A percentile compares a stretch with the other conserved stretches of the same genome.
Evolutionary conservation across 2,113 vertebrate genomes (phyloP).

Genomic region (Caranx melampygus): DNA sequence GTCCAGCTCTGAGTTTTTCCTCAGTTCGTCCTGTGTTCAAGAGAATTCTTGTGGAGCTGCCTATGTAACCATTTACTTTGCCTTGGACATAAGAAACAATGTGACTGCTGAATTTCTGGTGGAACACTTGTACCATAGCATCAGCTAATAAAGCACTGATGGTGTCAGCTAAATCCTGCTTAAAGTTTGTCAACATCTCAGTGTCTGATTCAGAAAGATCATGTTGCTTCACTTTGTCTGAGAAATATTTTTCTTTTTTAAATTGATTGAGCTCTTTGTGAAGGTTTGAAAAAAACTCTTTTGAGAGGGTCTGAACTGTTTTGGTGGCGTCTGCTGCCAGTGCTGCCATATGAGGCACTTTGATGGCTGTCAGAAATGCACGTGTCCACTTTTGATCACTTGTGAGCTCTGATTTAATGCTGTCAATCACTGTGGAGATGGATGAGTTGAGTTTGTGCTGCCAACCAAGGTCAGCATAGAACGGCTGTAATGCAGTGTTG

Average conservation of each 20-base stretch:
- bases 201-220: not conserved
- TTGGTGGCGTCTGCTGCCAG: not conserved
- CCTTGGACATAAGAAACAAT: constrained; percentile 17
- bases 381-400: not conserved
- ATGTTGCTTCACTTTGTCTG: constrained; percentile 1
- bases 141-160: too few relatives aligned
- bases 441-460: not conserved
- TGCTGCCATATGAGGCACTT: not conserved
- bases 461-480: not conserved
- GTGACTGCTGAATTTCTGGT: constrained; percentile 42
- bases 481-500: too few relatives aligned
- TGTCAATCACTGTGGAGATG: not conserved
- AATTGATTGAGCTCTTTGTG: too few relatives aligned
- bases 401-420: not conserved
- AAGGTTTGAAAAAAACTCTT: too few relatives aligned
- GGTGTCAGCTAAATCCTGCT: constrained; percentile 1
- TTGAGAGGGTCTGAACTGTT: not conserved
- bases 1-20: too few relatives aligned
- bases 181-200: constrained; percentile 15
- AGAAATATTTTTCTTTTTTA: too few relatives aligned
- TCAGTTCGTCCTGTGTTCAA: constrained; percentile 12
- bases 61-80: constrained; percentile 8
- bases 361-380: constrained; percentile 9
- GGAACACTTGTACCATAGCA: too few relatives aligned
- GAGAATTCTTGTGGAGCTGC: not conserved